phyloP scores from a whole-genome alignment of 2,888 invertebrate genomes.

The Tetranychus truncatus region DNA sequence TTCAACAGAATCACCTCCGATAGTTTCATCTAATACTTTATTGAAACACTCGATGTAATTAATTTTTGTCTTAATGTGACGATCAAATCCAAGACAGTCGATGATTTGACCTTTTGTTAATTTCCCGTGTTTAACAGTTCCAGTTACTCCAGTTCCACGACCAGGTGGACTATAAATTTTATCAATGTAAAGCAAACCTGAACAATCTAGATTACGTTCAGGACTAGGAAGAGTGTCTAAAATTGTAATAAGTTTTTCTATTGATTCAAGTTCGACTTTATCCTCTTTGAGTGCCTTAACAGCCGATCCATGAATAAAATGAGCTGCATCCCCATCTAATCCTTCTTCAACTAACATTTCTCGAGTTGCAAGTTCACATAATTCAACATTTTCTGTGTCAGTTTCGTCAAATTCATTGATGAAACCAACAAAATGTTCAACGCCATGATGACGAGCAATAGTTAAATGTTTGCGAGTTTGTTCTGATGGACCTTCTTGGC shows the following conservation, averaged over 20 bases:
- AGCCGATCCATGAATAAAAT: background rate
- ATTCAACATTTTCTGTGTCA: background rate
- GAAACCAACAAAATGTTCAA: background rate
- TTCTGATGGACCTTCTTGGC: background rate
- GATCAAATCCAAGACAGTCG: background rate
- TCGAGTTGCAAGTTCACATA: background rate
- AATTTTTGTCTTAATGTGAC: background rate
- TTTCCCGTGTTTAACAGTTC: background rate
- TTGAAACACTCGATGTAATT: background rate
- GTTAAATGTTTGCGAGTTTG: background rate
- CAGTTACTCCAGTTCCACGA: background rate
- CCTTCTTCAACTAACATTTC: conserved; percentile 6
- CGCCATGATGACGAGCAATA: background rate
- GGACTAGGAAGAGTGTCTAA: background rate
- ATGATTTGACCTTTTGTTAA: background rate
- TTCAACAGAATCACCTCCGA: background rate
- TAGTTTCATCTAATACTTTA: background rate
- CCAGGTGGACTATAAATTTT: background rate
- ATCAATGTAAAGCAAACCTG: conserved; percentile 1
- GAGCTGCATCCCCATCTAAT: background rate
- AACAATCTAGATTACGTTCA: background rate
- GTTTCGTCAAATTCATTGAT: background rate
- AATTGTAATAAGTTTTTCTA: background rate
- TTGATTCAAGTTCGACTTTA: background rate
- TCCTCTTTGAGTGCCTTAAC: background rate